phyloP scores from a whole-genome alignment of 2,797 vertebrate species.

The Petrocephalus schoutedeni region DNA sequence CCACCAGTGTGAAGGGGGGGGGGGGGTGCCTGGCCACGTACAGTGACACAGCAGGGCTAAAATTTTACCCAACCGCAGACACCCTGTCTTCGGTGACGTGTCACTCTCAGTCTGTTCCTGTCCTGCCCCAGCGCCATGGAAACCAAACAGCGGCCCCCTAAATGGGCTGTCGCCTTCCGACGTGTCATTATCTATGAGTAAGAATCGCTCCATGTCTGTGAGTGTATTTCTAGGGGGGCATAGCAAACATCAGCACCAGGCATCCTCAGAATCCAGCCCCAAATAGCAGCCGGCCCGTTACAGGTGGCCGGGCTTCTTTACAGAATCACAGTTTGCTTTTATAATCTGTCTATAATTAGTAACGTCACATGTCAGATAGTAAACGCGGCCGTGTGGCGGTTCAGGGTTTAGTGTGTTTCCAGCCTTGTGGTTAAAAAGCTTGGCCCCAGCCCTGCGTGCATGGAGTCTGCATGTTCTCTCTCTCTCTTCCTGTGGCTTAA shows the following conservation, averaged over 20 bases:
- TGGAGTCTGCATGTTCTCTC: not conserved
- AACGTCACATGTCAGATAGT: not conserved
- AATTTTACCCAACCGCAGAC: not conserved
- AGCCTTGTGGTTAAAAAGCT: not conserved
- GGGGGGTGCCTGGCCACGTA: not conserved
- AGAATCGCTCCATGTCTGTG: not conserved
- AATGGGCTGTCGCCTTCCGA: not conserved
- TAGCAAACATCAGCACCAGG: not conserved
- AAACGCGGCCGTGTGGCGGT: not conserved
- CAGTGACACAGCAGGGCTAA: not conserved
- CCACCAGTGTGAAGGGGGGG: conserved; percentile 38
- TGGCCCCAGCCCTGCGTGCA: not conserved
- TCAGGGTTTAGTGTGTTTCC: not conserved
- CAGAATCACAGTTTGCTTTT: conserved; percentile 11
- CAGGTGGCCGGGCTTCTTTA: not conserved
- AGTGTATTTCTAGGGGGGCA: not conserved
- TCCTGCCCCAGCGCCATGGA: not conserved
- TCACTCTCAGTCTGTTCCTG: not conserved
- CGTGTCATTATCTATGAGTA: not conserved
- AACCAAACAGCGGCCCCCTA: not conserved
- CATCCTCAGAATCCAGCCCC: not conserved
- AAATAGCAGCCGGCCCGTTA: not conserved
- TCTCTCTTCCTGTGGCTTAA: not conserved
- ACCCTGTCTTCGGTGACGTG: not conserved
- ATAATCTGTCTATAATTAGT: not conserved